Evolutionary conservation across 2,888 invertebrate genomes (phyloP).

Genomic region (Lochmaea capreae): DNA sequence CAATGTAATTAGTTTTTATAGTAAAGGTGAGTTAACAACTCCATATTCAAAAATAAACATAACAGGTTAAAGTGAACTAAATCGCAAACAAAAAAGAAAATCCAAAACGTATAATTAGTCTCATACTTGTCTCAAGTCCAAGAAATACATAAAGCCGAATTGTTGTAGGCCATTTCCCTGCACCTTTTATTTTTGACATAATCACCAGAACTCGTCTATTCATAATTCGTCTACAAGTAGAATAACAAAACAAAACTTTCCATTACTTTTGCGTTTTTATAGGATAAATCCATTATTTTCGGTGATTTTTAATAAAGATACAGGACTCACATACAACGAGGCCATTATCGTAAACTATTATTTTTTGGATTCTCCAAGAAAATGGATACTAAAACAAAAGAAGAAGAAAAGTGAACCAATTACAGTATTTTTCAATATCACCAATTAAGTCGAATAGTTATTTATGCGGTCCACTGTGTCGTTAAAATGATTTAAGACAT

Average conservation of each 20-base stretch:
- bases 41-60: conserved; percentile 37
- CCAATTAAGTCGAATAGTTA: too few species aligned
- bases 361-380: too few species aligned
- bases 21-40: conserved; percentile 27
- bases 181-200: conserved; percentile 36
- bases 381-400: too few species aligned
- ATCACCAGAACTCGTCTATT: conserved; percentile 22
- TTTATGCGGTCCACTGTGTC: too few species aligned
- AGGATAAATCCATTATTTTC: neutral
- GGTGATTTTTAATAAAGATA: too few species aligned
- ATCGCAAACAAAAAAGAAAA: conserved; percentile 38
- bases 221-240: neutral
- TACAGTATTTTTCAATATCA: too few species aligned
- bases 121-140: conserved; percentile 46
- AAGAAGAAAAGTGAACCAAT: too few species aligned
- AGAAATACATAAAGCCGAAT: conserved; percentile 44
- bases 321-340: too few species aligned
- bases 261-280: neutral
- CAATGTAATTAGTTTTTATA: conserved; percentile 34
- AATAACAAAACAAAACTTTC: neutral
- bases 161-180: conserved; percentile 38
- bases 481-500: too few species aligned
- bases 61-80: conserved; percentile 34
- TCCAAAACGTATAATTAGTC: conserved; percentile 45
- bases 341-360: too few species aligned